Evolutionary conservation across 2,888 invertebrate genomes (phyloP).

Genomic region (Phyllotreta cruciferae): DNA sequence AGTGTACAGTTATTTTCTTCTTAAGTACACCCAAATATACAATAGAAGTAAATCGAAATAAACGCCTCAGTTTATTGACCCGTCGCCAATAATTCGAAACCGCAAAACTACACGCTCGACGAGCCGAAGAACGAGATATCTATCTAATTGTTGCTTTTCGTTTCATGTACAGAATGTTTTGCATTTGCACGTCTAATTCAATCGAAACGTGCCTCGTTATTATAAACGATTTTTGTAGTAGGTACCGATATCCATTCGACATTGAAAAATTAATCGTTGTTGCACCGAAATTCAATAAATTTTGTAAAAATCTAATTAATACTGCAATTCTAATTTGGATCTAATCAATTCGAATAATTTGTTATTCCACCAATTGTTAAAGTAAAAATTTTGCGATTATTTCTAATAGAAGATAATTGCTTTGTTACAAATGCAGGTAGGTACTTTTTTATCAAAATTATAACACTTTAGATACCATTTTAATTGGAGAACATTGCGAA

Average conservation of each 20-base stretch:
- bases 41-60: constrained; percentile 12
- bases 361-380: too few relatives aligned
- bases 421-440: too few relatives aligned
- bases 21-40: not conserved
- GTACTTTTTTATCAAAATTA: too few relatives aligned
- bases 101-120: constrained; percentile 17
- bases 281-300: not conserved
- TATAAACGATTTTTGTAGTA: constrained; percentile 18
- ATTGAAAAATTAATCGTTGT: constrained; percentile 2
- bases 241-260: constrained; percentile 11
- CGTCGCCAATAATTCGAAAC: constrained; percentile 3
- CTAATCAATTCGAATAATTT: too few relatives aligned
- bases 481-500: too few relatives aligned
- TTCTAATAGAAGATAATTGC: too few relatives aligned
- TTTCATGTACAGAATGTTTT: constrained; percentile 26
- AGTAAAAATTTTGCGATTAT: too few relatives aligned
- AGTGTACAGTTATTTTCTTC: constrained; percentile 1
- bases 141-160: constrained; percentile 31
- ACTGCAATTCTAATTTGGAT: too few relatives aligned
- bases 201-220: constrained; percentile 39
- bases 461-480: too few relatives aligned
- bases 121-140: constrained; percentile 29
- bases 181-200: constrained; percentile 39
- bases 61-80: constrained; percentile 13
- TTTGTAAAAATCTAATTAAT: too few relatives aligned